Percentiles rank a stretch among this genome's conserved stretches.
Conservation (phyloP, 2,113 vertebrate species). For the Pelodiscus sinensis region DNA sequence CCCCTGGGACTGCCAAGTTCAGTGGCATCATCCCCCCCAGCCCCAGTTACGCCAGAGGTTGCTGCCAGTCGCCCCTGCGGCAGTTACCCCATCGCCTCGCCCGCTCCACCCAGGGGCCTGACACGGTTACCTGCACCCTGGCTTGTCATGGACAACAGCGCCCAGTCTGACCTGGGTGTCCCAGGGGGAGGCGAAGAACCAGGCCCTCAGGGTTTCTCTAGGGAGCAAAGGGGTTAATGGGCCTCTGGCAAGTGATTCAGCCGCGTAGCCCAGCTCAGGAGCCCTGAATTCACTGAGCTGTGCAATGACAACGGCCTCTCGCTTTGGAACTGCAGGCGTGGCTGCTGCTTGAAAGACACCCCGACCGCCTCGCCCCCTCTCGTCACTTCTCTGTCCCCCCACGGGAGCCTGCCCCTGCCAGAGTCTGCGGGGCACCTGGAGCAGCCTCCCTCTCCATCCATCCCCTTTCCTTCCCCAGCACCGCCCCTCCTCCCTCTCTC, state of each 20-base stretch:
- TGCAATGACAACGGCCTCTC: neutral
- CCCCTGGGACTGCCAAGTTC: neutral
- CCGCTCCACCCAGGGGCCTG: neutral
- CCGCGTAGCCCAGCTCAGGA: neutral
- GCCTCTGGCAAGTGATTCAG: too few relatives aligned
- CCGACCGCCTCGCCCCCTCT: neutral
- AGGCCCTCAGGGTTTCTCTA: neutral
- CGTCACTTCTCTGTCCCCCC: neutral
- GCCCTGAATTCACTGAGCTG: neutral
- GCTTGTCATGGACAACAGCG: neutral
- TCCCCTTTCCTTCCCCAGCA: neutral
- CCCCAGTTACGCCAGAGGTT: neutral
- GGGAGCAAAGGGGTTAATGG: rapidly evolving
- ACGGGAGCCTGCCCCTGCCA: neutral
- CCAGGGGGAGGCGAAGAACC: neutral
- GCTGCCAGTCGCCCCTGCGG: neutral
- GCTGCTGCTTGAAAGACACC: neutral
- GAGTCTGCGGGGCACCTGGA: neutral
- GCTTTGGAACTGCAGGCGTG: neutral
- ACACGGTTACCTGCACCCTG: neutral
- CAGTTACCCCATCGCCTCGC: neutral
- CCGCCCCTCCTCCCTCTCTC: neutral
- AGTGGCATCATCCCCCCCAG: neutral
- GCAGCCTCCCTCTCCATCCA: neutral
- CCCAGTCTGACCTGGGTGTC: neutral